Base-by-base conservation (phyloP, 2,888 invertebrate genomes). In the Acrobasis suavella region DNA sequence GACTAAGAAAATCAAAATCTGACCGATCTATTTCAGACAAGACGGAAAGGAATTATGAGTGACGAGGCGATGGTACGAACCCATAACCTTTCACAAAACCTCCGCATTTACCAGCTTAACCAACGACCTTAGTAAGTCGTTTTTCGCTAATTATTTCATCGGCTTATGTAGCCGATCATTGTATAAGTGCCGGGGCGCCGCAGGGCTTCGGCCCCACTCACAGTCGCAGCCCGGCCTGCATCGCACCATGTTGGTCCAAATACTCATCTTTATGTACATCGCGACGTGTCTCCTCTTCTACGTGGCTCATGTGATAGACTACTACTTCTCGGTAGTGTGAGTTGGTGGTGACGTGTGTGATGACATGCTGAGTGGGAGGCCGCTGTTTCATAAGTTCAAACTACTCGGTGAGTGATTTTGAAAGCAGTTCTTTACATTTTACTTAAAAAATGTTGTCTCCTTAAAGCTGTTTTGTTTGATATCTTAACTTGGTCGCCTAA, bases 241-340 rank as follows among this genome's bases (percentile, higher is more conserved):
- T 61, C 60, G 63, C 80, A 86, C 72, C 78, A 93, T 93, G 93
- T 81, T 93, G 79, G 89, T 93, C 14, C 93, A 93, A 70, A 91
- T 93, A 54, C 82, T 93, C 16, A 90, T 93, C 56, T 91, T 93
- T 81, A 90, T 92, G 87, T 93, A 93, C 80, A 90, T 92, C 62
- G 90, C 84, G 62, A 89, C 89, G 10, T 93, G 92, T 70, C 78
- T 92, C 15, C 67, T 93, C 58, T 91, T 93, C 75, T 93, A 93
- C 72, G 86, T 91, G 50, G 91, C 89, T 1, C 90, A 91, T 62
- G 85, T 92, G 62, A 91, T 93, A 64, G 93, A 93, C 69, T 92
- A 90, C 66, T 92, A 91, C 70, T 77, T 91, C 58, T 85, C 87
- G 1, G 81, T 79, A 39, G 69, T 80, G 14, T 80, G 68, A 75